These are phyloP conservation scores for Drosophila planitibia DNA, from an alignment of 2,888 invertebrate genomes.

Conservation along the genomic window DNA sequence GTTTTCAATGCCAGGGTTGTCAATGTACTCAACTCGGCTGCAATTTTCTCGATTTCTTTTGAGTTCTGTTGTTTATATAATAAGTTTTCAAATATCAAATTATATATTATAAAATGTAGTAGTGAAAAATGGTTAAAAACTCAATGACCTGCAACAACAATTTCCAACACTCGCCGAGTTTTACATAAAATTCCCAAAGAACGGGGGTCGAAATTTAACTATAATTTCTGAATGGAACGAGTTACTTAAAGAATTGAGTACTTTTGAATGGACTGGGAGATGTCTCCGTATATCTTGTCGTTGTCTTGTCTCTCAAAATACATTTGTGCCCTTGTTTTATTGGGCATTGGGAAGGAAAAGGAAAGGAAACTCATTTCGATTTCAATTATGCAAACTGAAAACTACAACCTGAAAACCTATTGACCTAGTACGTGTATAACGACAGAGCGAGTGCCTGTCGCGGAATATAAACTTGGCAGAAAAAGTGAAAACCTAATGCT, in stretches of 20 bases:
- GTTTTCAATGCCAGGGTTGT: slow-evolving; percentile 14
- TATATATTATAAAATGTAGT: neutral
- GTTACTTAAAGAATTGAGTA: neutral
- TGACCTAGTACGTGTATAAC: slow-evolving; percentile 49
- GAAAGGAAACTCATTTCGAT: slow-evolving; percentile 61
- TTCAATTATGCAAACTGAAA: slow-evolving; percentile 59
- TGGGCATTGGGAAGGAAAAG: neutral
- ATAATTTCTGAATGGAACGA: neutral
- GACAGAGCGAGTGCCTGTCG: slow-evolving; percentile 15
- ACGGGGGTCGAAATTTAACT: neutral
- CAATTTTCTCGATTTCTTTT: slow-evolving; percentile 4
- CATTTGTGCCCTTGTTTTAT: neutral
- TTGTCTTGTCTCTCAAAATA: neutral
- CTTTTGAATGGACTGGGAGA: neutral
- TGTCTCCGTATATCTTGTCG: neutral
- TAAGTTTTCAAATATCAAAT: slow-evolving; percentile 6
- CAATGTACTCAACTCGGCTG: slow-evolving; percentile 11
- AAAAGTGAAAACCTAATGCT: slow-evolving; percentile 46
- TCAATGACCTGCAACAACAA: neutral
- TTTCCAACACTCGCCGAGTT: neutral
- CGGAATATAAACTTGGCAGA: slow-evolving; percentile 31
- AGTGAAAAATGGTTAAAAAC: neutral
- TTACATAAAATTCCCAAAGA: neutral
- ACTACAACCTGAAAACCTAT: slow-evolving; percentile 47
- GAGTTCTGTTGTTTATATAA: slow-evolving; percentile 10